These are phyloP conservation scores for Hyppa rectilinea DNA, from an alignment of 2,888 invertebrate species.

Conservation along the genomic window DNA sequence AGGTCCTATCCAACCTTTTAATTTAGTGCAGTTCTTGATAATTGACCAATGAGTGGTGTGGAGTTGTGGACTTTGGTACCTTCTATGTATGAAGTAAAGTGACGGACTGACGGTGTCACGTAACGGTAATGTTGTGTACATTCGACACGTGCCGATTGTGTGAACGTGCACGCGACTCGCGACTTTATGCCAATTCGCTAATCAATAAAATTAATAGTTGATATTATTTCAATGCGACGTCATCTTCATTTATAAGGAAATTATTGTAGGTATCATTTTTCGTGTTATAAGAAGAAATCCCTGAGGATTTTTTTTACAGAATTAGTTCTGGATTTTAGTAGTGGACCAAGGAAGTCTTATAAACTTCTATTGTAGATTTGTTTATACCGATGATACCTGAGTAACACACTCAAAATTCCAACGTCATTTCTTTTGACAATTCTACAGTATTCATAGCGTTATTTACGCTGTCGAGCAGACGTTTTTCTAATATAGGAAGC, in stretches of 20 bases:
- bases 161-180: slow-evolving; percentile 15
- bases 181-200: slow-evolving; percentile 8
- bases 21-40: slow-evolving; percentile 5
- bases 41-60: neutral
- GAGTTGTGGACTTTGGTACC: slow-evolving; percentile 22
- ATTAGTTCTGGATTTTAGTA: neutral
- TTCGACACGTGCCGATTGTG: slow-evolving; percentile 32
- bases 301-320: neutral
- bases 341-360: neutral
- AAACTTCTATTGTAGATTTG: no score
- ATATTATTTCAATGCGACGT: neutral
- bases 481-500: no score
- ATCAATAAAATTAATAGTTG: neutral
- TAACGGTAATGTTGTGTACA: slow-evolving; percentile 34
- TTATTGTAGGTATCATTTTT: neutral
- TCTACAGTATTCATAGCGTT: no score
- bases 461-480: no score
- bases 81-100: neutral
- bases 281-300: neutral
- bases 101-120: slow-evolving; percentile 32
- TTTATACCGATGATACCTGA: no score
- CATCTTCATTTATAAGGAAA: neutral
- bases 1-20: neutral
- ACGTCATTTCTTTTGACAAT: no score
- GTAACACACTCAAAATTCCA: no score